phyloP scores from a whole-genome alignment of 2,797 vertebrate species.

The Sebastes itinus region DNA sequence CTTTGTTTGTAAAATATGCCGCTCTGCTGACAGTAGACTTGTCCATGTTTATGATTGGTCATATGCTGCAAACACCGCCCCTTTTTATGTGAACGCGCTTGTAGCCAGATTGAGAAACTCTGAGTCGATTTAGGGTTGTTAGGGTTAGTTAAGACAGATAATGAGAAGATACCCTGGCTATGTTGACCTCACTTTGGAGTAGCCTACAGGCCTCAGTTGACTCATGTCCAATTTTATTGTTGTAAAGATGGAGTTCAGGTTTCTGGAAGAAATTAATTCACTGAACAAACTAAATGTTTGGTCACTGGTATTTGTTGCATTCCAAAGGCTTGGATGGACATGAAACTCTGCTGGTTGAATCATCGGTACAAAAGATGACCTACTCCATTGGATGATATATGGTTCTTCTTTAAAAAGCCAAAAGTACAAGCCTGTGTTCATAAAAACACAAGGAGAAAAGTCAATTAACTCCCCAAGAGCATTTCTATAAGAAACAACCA shows the following conservation, averaged over 20 bases:
- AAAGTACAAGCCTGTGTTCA: background rate
- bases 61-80: too few relatives aligned
- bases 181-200: too few relatives aligned
- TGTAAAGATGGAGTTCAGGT: background rate
- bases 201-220: too few relatives aligned
- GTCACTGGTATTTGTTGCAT: background rate
- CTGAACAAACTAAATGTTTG: background rate
- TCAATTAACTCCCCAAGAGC: background rate
- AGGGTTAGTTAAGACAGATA: too few relatives aligned
- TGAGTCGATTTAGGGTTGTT: too few relatives aligned
- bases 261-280: background rate
- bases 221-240: background rate
- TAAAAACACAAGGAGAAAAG: background rate
- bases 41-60: too few relatives aligned
- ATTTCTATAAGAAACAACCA: background rate
- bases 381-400: background rate
- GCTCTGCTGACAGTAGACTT: too few relatives aligned
- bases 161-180: too few relatives aligned
- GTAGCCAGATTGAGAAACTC: too few relatives aligned
- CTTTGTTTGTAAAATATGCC: too few relatives aligned
- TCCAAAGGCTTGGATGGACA: background rate
- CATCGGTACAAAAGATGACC: background rate
- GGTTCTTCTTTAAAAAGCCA: background rate
- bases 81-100: too few relatives aligned
- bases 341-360: background rate